Conservation (phyloP, 2,113 vertebrate genomes). For the Picathartes gymnocephalus region DNA sequence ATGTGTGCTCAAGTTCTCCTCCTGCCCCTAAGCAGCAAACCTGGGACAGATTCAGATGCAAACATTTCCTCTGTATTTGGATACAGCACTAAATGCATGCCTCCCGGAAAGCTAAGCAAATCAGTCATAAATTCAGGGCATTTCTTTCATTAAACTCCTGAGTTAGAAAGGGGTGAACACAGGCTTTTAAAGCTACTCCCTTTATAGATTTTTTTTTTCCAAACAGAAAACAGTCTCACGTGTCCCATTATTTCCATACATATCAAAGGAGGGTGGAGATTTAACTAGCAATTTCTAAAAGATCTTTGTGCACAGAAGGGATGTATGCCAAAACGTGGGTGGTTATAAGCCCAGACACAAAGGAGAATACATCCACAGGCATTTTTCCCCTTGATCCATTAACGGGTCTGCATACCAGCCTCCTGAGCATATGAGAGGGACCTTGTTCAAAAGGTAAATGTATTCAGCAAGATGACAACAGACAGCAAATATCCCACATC, state of each 20-base stretch:
- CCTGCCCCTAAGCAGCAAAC: background rate
- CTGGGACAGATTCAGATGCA: background rate
- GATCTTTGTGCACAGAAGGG: conserved; percentile 64
- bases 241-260: conserved; percentile 64
- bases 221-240: conserved; percentile 47
- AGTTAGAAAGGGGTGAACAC: background rate
- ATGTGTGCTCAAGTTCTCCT: background rate
- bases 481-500: background rate
- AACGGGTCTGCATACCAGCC: conserved; percentile 59
- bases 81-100: background rate
- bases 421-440: conserved; percentile 29
- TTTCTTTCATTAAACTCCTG: background rate
- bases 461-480: conserved; percentile 54
- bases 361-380: conserved; percentile 61
- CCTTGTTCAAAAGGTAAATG: conserved; percentile 63
- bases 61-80: background rate
- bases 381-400: conserved; percentile 62
- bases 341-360: conserved; percentile 60
- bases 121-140: background rate
- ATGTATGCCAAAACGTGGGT: conserved; percentile 63
- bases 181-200: conserved; percentile 22
- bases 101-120: background rate
- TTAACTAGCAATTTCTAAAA: conserved; percentile 57
- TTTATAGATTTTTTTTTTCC: background rate
- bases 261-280: conserved; percentile 65